Evolutionary conservation across 2,113 vertebrate genomes (phyloP), one percentile per base, ranked within the genome.

Genomic region (Collichthys lucidus): DNA sequence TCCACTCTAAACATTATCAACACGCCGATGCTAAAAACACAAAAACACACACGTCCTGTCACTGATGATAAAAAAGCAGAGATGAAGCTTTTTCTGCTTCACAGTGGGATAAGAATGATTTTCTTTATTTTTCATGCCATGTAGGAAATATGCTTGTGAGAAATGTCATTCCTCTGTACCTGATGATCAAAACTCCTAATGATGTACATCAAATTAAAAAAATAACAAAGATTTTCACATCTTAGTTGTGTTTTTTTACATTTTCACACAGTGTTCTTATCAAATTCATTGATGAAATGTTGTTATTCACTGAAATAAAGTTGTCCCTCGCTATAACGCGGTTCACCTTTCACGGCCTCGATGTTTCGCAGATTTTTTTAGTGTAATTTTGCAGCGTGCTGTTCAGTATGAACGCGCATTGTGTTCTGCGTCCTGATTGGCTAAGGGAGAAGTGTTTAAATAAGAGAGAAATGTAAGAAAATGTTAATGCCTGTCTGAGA

Each of bases 31-130:
- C 9, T 5, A 59, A 3, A 61, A 60, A 47, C 24, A n/a, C 29
- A 59, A 3, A 61, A 60, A 47, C 24, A n/a, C 29, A 22, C 35
- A 56, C 35, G 20, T 57, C 56, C 71, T 24, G 44, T 40, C 22
- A 73, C 19, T 61, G 55, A 9, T 57, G 11, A 29, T 1, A 5
- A 11, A n/a, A 24, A 72, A 44, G 53, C 15, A 61, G 55, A 16
- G 59, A 83, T 10, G 31, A 55, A 59, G 56, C 22, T 56, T 31
- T 64, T 1, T 44, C 8, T 10, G 65, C 29, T 77, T 76, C 66
- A n/a, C 1, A 52, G 67, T 15, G 53, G 46, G 14, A 22, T 59
- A 0, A 52, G 31, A 55, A 52, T 4, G 16, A 53, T 62, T 52
- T 40, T 5, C 16, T n/a, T 24, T 5, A 44, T 26, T 71, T 10